phyloP scores from a whole-genome alignment of 2,888 invertebrate species.

The Parnassius apollo region DNA sequence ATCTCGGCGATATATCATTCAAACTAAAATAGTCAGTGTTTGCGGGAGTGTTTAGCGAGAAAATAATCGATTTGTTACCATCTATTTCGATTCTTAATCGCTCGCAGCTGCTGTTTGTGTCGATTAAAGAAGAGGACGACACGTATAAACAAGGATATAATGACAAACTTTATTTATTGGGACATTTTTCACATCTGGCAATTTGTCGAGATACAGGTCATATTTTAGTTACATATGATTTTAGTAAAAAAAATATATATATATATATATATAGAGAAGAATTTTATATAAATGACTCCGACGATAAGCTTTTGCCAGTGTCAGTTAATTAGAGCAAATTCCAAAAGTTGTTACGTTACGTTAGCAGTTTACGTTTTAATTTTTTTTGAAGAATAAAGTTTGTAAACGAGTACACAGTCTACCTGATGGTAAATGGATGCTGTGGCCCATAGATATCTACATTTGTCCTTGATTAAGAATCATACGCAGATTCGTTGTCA shows the following conservation, averaged over 20 bases:
- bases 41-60: conserved; percentile 69
- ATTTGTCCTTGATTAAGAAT: too few relatives aligned
- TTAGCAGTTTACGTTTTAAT: too few relatives aligned
- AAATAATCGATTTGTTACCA: conserved; percentile 59
- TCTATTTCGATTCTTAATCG: conserved; percentile 50
- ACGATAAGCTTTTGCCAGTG: too few relatives aligned
- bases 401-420: too few relatives aligned
- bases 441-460: too few relatives aligned
- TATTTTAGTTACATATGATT: background rate
- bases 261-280: background rate
- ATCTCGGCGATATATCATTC: conserved; percentile 67
- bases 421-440: too few relatives aligned
- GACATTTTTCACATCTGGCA: conserved; percentile 10
- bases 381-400: too few relatives aligned
- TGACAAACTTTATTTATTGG: conserved; percentile 12
- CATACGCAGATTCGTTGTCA: too few relatives aligned
- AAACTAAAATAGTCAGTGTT: conserved; percentile 68
- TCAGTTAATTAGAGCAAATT: too few relatives aligned
- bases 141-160: conserved; percentile 1
- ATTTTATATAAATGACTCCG: too few relatives aligned
- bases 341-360: too few relatives aligned
- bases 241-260: background rate
- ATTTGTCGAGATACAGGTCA: conserved; percentile 12
- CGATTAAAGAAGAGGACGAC: conserved; percentile 6
- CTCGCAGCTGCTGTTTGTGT: conserved; percentile 44